phyloP scores from a whole-genome alignment of 2,797 vertebrate species.

The Kryptopterus vitreolus region DNA sequence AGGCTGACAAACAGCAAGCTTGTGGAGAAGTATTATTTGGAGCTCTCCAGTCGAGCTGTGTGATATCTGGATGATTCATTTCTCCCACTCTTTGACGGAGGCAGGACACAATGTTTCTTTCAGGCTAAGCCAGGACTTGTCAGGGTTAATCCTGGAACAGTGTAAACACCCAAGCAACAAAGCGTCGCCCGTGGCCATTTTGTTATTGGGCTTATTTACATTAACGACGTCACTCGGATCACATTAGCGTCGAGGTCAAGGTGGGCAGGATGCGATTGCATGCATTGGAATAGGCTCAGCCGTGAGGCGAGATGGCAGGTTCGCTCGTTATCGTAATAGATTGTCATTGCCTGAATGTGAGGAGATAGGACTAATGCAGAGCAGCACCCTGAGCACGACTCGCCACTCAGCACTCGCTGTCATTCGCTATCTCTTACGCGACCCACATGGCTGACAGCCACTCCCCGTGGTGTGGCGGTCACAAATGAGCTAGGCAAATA shows the following conservation, averaged over 20 bases:
- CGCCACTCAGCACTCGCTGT: conserved; percentile 22
- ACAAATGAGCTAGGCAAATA: conserved; percentile 36
- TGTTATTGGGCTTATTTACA: background rate
- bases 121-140: conserved; percentile 37
- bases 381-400: conserved; percentile 32
- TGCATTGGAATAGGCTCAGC: conserved; percentile 22
- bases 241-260: conserved; percentile 18
- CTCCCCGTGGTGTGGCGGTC: background rate
- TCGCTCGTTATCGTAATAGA: conserved; percentile 48
- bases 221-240: background rate
- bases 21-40: conserved; percentile 36
- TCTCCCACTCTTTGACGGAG: conserved; percentile 25
- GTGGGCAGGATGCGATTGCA: conserved; percentile 16
- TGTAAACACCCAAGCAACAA: conserved; percentile 29
- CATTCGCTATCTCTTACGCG: conserved; percentile 36
- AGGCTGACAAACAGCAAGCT: conserved; percentile 17
- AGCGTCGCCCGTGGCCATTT: background rate
- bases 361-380: conserved; percentile 50
- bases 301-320: conserved; percentile 29
- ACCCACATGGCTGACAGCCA: conserved; percentile 19
- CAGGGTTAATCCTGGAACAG: conserved; percentile 37
- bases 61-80: conserved; percentile 50
- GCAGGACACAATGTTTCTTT: conserved; percentile 41
- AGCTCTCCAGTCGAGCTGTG: conserved; percentile 28
- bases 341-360: conserved; percentile 51